Base-by-base conservation (phyloP, 2,888 invertebrate genomes). In the Watsonalla binaria region DNA sequence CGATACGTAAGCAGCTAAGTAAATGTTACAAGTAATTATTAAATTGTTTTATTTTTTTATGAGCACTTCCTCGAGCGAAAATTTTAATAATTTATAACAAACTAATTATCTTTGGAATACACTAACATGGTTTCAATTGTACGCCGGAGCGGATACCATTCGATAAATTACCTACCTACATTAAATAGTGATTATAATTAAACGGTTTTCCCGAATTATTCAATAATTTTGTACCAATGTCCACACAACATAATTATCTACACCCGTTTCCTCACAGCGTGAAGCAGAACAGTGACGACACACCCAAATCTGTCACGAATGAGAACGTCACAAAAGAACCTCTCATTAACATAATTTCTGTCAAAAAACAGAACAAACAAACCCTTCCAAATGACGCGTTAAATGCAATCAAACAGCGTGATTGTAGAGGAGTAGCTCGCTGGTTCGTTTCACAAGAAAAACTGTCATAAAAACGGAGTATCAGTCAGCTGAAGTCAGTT, bases 321-420 rank as follows among this genome's bases (percentile, higher is more conserved):
- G 9, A 11, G 11, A 5, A 11, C 11, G 9, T 11, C 2, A 62
- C 65, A 61, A 66, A 70, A 71, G 63, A 62, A 70, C 66, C 57
- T 61, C 62, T 62, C 68, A 82, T 86, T 84, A 76, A 73, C 84
- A 86, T 86, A 85, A 86, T 85, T 82, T 78, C 58, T 68, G 66
- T 67, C 72, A 78, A 76, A 65, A 60, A 47, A 63, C 71, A 78
- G 71, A 83, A 78, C 81, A 82, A 83, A 84, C 78, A 84, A 76
- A 81, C 84, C 84, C 80, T 78, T 76, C 66, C 79, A 84, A 86
- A 85, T 83, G 86, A 76, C 81, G 80, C 80, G 82, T 84, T 86
- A 86, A 87, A 86, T 78, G 78, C 72, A 76, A 76, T 82, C 80
- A 82, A 83, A 86, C 83, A 78, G 80, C 81, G 76, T 84, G 69